Evolutionary conservation across 1,140 invertebrate genomes (phyloP).

Genomic region (Zaprionus gabonicus): DNA sequence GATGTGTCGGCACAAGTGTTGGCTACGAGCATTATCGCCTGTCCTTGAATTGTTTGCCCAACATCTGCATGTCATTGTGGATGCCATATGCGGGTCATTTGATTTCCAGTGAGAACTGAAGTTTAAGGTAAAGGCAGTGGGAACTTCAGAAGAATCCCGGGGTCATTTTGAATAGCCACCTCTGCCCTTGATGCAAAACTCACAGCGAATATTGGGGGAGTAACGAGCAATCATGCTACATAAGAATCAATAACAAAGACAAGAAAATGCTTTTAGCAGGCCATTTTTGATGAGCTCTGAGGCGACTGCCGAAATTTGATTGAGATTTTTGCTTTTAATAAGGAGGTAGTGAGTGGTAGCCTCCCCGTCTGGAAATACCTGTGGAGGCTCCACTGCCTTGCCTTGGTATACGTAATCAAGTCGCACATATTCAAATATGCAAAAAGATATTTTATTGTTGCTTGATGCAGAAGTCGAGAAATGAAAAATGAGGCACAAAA

Average conservation of each 20-base stretch:
- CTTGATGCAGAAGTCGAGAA: conserved; percentile 49
- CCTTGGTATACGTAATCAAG: conserved; percentile 25
- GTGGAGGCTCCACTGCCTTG: neutral
- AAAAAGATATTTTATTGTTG: conserved; percentile 65
- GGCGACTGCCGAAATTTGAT: conserved; percentile 16
- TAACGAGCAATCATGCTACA: conserved; percentile 62
- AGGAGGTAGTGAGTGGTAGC: neutral
- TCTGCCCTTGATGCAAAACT: neutral
- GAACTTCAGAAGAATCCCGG: neutral
- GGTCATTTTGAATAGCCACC: neutral
- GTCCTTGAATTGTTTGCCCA: conserved; percentile 51
- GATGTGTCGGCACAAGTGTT: conserved; percentile 74
- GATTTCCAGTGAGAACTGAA: conserved; percentile 20
- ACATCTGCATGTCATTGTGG: conserved; percentile 13
- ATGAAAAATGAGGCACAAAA: conserved; percentile 66
- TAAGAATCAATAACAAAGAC: conserved; percentile 62
- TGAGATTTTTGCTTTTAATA: conserved; percentile 13
- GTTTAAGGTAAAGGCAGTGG: conserved; percentile 3
- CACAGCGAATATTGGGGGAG: conserved; percentile 14
- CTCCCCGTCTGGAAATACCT: neutral
- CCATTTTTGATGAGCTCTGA: conserved; percentile 36
- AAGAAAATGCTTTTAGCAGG: conserved; percentile 75
- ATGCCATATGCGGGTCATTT: conserved; percentile 75
- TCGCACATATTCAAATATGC: conserved; percentile 26
- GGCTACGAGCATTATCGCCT: conserved; percentile 54